Base-by-base conservation (phyloP, 2,113 vertebrate genomes). In the Gnathonemus echidnorhynchus region DNA sequence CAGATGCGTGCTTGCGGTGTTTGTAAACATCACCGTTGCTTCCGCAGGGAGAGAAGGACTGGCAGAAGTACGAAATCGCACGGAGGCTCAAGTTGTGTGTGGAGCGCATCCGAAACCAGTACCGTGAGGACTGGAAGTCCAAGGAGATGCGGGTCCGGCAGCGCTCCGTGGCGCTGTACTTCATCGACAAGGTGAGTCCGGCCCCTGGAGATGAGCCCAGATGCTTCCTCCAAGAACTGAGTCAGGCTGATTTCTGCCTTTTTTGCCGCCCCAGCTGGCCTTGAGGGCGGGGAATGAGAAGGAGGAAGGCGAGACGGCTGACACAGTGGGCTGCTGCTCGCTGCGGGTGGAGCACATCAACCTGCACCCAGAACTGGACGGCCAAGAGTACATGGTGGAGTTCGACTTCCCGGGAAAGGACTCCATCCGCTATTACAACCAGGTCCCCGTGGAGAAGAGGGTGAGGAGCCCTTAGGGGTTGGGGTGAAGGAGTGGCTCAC, bases 391-490 rank as follows among this genome's bases (percentile, higher is more conserved):
- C 1, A 96, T 99, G 93, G 98, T 99, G 15, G 98, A 99, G 93
- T 99, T 99, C 3, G 98, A 99, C 94, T 99, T 99, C 95, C 96
- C 96, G 2, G 98, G 98, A 91, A 99, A 99, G 94, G 98, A 99
- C 92, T 99, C 98, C 39, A 99, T 99, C 94, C 97, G 98, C 95
- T 99, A 99, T 94, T 99, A 99, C 96, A 99, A 99, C 96, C 99
- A 98, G 93, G 98, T 99, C 91, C 98, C 98, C 15, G 98, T 99
- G 91, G 98, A 99, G 92, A 99, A 99, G 94, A 96, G 98, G 96
- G 98, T 99, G 94, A 97, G 97, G 19, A 53, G 52, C 17, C 17
- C 27, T 35, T 15, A 15, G 27, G 70, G 4, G 7, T 77, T 13
- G 15, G 27, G 70, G 70, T 0, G 1, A 77, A 13, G 9, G 27